A percentile compares a stretch with the other conserved stretches of the same genome.
Evolutionary conservation across 2,888 invertebrate species (phyloP).

Genomic region (Limnephilus auricula): DNA sequence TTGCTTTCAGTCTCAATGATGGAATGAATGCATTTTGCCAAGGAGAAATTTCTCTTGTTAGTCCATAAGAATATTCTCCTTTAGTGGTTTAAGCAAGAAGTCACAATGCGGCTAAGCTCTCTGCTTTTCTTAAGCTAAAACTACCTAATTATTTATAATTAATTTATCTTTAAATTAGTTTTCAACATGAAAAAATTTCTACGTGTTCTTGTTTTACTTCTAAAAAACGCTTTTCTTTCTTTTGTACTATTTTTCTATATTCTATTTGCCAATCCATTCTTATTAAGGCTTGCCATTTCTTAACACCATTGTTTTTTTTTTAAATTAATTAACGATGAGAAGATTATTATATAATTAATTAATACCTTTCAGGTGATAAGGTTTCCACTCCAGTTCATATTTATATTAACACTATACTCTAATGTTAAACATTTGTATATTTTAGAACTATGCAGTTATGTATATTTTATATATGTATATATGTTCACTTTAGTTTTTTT

Average conservation of each 20-base stretch:
- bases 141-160: neutral
- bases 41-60: slow-evolving; percentile 15
- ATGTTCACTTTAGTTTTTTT: neutral
- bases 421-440: neutral
- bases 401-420: neutral
- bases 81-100: slow-evolving; percentile 25
- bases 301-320: neutral
- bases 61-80: slow-evolving; percentile 23
- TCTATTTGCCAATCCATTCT: neutral
- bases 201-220: neutral
- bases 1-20: neutral
- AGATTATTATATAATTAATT: neutral
- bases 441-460: too few relatives aligned
- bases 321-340: neutral
- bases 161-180: neutral
- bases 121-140: slow-evolving; percentile 13
- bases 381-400: neutral
- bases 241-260: neutral
- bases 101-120: slow-evolving; percentile 40
- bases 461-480: too few relatives aligned
- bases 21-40: neutral
- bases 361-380: neutral
- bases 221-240: neutral
- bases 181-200: neutral
- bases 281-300: neutral